Conservation (phyloP, 2,797 vertebrate species). For the Macropodus opercularis region DNA sequence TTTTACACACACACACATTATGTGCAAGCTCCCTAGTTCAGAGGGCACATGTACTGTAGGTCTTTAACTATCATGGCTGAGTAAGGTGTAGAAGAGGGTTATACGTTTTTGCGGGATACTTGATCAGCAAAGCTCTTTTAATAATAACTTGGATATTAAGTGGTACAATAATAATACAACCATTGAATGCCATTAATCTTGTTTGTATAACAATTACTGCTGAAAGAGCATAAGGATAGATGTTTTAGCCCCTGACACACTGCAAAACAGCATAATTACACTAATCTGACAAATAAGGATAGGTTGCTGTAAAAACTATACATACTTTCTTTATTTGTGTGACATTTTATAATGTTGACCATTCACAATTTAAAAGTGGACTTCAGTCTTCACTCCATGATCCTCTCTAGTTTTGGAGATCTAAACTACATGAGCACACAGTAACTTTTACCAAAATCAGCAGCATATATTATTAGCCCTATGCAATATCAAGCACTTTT, state of each 20-base stretch:
- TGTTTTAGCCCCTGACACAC: neutral
- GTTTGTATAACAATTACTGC: neutral
- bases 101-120: neutral
- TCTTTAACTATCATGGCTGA: neutral
- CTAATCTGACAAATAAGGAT: neutral
- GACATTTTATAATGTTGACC: neutral
- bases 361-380: conserved; percentile 29
- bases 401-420: conserved; percentile 35
- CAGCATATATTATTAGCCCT: conserved; percentile 84
- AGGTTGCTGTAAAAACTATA: neutral
- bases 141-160: neutral
- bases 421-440: conserved; percentile 48
- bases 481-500: conserved; percentile 84
- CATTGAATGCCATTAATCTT: neutral
- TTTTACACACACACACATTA: conserved; percentile 29
- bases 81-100: neutral
- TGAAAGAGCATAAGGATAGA: neutral
- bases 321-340: neutral
- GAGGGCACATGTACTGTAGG: neutral
- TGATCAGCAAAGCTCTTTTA: conserved; percentile 5
- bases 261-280: neutral
- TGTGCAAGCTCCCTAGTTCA: conserved; percentile 4
- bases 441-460: conserved; percentile 78
- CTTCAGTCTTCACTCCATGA: conserved; percentile 30
- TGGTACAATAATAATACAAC: neutral